Evolutionary conservation across 2,797 vertebrate genomes (phyloP), one percentile per base, ranked within the genome.

Genomic region (Staurois parvus): DNA sequence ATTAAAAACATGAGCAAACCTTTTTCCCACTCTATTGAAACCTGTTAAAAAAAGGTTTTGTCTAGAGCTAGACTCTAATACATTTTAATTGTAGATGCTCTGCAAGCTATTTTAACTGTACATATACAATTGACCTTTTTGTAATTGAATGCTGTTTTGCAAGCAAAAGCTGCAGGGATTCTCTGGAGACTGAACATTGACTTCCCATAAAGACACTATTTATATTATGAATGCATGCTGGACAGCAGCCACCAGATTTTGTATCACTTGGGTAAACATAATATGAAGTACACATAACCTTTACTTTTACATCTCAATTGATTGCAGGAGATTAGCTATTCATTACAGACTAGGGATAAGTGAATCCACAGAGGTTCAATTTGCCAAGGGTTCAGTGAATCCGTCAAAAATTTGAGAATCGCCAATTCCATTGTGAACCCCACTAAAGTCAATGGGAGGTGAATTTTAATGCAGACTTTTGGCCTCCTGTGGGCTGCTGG

Each of bases 151-250:
- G 28, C 13, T 66, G 12, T 29, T 66, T 66, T 66, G 3, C 26
- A 66, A 66, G 64, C 12, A 6, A 64, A 64, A 77, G 75, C 30
- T 12, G 21, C 11, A 12, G 9, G 2, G 26, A 67, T 45, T 11
- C 76, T 30, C 64, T n/a, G 3, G 76, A 79, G 64, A 79, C 76
- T 48, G 4, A 45, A 34, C 76, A 68, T 19, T 45, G 17, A 66
- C 28, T 66, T 66, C n/a, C 26, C 28, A 29, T 66, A 29, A 26
- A 30, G 64, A 67, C 52, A 59, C 3, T 48, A 48, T 68, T 67
- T 64, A 40, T 79, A 30, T 37, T 7, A 45, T 68, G 40, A 68
- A 67, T 79, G 26, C 45, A 79, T 68, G 37, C 64, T 67, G 37
- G 32, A 79, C 3, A 45, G 40, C 62, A 79, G 37, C 9, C 26